Conservation (phyloP, 2,888 invertebrate species). For the Drosophila siamana region DNA sequence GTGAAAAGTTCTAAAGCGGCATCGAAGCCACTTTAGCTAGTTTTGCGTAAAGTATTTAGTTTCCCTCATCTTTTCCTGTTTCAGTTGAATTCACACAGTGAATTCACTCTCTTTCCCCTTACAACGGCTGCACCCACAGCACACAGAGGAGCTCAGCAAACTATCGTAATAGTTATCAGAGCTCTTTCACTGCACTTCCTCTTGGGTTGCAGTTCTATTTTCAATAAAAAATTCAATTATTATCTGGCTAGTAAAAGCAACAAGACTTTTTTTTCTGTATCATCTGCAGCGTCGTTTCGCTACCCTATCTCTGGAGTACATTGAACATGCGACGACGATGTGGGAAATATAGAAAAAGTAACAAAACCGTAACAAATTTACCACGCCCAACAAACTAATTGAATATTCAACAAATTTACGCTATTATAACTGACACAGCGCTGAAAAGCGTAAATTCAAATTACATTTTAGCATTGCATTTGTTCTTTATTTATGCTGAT, state of each 20-base stretch:
- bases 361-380: not conserved
- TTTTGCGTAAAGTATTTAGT: constrained; percentile 44
- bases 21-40: not conserved
- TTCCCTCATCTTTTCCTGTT: constrained; percentile 21
- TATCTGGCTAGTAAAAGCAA: constrained; percentile 32
- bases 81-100: constrained; percentile 44
- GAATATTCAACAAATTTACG: not conserved
- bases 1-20: not conserved
- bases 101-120: not conserved
- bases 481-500: constrained; percentile 63
- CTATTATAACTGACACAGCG: not conserved
- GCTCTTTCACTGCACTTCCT: constrained; percentile 6
- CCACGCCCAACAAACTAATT: not conserved
- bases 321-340: not conserved
- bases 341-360: not conserved
- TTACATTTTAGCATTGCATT: constrained; percentile 54
- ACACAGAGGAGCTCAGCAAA: constrained; percentile 5
- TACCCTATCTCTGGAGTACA: not conserved
- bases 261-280: constrained; percentile 11
- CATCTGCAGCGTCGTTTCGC: constrained; percentile 5
- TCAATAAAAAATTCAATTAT: constrained; percentile 72
- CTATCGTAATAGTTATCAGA: constrained; percentile 26
- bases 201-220: constrained; percentile 4
- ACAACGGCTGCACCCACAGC: too few relatives aligned
- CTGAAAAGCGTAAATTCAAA: not conserved